Evolutionary conservation across 2,888 invertebrate genomes (phyloP).

Genomic region (Troides helena): DNA sequence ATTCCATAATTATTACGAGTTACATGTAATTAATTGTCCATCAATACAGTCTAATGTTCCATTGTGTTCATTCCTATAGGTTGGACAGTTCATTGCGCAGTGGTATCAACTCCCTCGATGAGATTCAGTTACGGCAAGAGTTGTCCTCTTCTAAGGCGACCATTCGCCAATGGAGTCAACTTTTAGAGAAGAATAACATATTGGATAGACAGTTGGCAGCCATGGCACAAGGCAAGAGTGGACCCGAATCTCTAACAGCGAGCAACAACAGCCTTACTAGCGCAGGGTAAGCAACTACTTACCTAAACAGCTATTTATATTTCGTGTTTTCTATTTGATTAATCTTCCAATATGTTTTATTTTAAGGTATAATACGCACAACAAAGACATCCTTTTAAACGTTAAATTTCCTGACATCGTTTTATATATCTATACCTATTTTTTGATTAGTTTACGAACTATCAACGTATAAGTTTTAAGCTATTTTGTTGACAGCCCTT

Average conservation of each 20-base stretch:
- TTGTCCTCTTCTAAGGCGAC: constrained; percentile 68
- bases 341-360: too few relatives aligned
- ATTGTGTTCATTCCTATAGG: constrained; percentile 39
- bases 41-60: neutral
- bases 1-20: neutral
- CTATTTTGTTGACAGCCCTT: too few relatives aligned
- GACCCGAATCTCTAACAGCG: constrained; percentile 68
- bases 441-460: too few relatives aligned
- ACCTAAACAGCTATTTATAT: neutral
- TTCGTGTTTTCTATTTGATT: too few relatives aligned
- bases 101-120: constrained; percentile 74
- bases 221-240: constrained; percentile 69
- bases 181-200: constrained; percentile 70
- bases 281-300: constrained; percentile 62
- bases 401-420: too few relatives aligned
- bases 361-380: too few relatives aligned
- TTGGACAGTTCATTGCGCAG: constrained; percentile 75
- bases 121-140: constrained; percentile 71
- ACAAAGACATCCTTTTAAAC: too few relatives aligned
- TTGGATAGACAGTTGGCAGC: constrained; percentile 71
- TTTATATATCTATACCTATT: too few relatives aligned
- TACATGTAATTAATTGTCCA: neutral
- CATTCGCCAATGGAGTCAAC: constrained; percentile 73
- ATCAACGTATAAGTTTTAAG: too few relatives aligned
- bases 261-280: constrained; percentile 74